A percentile compares a stretch with the other conserved stretches of the same genome.
phyloP scores from a whole-genome alignment of 2,113 vertebrate species.

The Aleadryas rufinucha region DNA sequence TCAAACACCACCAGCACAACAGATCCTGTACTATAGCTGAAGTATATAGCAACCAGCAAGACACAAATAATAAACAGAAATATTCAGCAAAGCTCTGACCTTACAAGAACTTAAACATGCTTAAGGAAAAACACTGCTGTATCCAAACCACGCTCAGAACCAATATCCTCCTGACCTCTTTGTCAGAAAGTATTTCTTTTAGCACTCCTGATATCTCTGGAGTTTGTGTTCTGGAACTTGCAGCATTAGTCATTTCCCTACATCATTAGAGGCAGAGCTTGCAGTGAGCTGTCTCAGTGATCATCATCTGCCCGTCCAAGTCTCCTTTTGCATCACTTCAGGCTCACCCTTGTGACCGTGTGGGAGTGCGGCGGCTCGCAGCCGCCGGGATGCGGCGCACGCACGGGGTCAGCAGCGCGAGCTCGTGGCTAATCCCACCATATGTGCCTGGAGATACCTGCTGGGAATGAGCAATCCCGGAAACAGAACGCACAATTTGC shows the following conservation, averaged over 20 bases:
- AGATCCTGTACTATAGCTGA: neutral
- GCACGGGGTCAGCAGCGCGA: neutral
- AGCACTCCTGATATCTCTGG: neutral
- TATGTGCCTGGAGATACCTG: slow-evolving; percentile 1
- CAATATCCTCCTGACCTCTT: neutral
- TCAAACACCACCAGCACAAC: neutral
- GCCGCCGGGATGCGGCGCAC: rapidly evolving
- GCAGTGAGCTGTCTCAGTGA: neutral
- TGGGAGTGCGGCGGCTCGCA: neutral
- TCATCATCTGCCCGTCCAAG: neutral
- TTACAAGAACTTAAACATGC: neutral
- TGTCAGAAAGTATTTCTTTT: neutral
- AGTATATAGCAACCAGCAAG: neutral
- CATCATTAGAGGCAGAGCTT: neutral
- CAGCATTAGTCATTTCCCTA: neutral
- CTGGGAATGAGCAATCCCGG: slow-evolving; percentile 9
- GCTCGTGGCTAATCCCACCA: neutral
- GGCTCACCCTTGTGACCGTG: neutral
- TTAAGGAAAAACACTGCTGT: neutral
- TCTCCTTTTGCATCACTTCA: neutral
- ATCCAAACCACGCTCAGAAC: neutral
- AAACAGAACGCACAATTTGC: neutral
- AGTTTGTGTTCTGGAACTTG: neutral
- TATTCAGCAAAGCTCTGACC: neutral
- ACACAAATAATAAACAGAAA: neutral